phyloP scores from a whole-genome alignment of 2,113 vertebrate species.

The Protobothrops flavoviridis region DNA sequence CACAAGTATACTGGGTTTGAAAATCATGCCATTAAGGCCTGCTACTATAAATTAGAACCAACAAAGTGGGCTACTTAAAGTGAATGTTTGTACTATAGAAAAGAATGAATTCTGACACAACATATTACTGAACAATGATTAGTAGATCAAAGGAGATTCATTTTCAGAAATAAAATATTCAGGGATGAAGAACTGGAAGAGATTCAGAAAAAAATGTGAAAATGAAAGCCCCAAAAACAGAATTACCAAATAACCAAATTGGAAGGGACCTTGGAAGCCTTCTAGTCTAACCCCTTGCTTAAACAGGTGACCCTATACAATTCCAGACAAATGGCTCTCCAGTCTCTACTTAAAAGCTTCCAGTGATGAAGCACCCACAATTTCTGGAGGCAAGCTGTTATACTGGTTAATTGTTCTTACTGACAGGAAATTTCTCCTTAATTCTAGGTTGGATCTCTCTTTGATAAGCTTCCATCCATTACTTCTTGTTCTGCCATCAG shows the following conservation, averaged over 20 bases:
- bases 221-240: neutral
- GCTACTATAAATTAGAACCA: neutral
- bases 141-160: neutral
- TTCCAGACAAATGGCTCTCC: too few species aligned
- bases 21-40: neutral
- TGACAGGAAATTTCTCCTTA: too few species aligned
- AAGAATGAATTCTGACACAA: neutral
- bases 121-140: neutral
- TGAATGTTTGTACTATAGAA: too few species aligned
- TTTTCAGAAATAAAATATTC: neutral
- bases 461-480: too few species aligned
- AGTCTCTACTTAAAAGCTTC: too few species aligned
- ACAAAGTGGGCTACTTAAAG: neutral
- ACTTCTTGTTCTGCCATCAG: too few species aligned
- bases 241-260: neutral
- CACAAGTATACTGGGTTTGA: neutral
- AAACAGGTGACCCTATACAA: neutral
- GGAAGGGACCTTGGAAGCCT: neutral
- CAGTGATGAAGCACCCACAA: too few species aligned
- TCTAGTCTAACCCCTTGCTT: neutral
- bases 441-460: too few species aligned
- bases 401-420: too few species aligned
- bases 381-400: too few species aligned
- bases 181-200: neutral
- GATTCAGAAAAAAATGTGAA: neutral